phyloP scores from a whole-genome alignment of 1,140 invertebrate species.

The Streblospio benedicti region DNA sequence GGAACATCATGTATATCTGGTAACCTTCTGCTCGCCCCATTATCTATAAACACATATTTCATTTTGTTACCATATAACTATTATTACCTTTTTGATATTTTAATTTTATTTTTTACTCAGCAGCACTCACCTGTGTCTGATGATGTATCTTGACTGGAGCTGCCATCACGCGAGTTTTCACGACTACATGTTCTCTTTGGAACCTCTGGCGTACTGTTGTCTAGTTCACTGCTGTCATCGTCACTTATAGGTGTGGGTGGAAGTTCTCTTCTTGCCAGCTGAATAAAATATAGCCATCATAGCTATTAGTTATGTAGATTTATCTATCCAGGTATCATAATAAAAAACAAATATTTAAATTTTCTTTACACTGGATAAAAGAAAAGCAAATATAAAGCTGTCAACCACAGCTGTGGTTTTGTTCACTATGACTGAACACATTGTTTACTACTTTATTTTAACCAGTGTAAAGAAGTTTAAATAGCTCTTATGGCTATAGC shows the following conservation, averaged over 20 bases:
- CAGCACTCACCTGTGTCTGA: background rate
- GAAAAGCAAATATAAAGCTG: background rate
- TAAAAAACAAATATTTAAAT: background rate
- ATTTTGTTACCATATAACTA: background rate
- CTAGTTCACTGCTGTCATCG: constrained; percentile 9
- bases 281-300: background rate
- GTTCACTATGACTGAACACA: background rate
- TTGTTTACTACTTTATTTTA: background rate
- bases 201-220: background rate
- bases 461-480: too few relatives aligned
- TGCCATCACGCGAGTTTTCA: background rate
- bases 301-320: background rate
- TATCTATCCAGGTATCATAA: too few relatives aligned
- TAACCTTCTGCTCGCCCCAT: background rate
- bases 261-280: constrained; percentile 21
- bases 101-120: background rate
- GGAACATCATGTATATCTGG: constrained; percentile 18
- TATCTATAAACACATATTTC: background rate
- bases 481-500: too few relatives aligned
- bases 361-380: background rate
- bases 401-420: background rate
- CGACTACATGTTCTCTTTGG: background rate
- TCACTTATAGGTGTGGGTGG: constrained; percentile 31
- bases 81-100: background rate
- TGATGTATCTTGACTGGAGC: background rate